These are phyloP conservation scores for Podabrus alpinus DNA, from an alignment of 2,888 invertebrate species.

Conservation along the genomic window DNA sequence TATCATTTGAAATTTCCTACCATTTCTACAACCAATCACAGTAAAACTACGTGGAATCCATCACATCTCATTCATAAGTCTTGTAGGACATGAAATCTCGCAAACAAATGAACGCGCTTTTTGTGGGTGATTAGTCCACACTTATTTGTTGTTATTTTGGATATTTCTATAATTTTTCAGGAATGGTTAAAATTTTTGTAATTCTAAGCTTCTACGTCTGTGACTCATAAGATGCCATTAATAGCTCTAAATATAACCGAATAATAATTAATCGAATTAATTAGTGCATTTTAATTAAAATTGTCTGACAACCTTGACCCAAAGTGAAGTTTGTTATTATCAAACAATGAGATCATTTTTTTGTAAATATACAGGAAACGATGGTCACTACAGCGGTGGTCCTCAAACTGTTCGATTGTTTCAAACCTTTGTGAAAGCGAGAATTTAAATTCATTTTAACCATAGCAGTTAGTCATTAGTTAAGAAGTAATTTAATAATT, in stretches of 20 bases:
- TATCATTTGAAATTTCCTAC: no score
- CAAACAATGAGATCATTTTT: neutral
- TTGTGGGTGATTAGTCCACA: no score
- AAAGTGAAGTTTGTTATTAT: neutral
- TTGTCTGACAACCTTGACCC: no score
- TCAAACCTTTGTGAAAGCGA: no score
- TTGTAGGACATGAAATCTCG: no score
- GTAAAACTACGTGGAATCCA: no score
- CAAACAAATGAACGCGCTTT: no score
- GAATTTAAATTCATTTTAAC: no score
- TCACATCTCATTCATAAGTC: no score
- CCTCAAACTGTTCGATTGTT: neutral
- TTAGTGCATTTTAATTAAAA: neutral
- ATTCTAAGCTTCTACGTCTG: conserved; percentile 41
- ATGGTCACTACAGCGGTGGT: neutral
- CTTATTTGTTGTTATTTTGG: neutral
- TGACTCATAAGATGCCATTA: conserved; percentile 19
- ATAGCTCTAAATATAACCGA: neutral
- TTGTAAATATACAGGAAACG: neutral
- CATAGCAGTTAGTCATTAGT: no score
- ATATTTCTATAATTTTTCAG: neutral
- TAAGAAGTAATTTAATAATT: no score
- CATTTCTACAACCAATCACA: no score
- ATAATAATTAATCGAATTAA: neutral
- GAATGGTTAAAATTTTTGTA: neutral